Conservation (phyloP, 2,113 vertebrate species). For the Pyrgilauda ruficollis region DNA sequence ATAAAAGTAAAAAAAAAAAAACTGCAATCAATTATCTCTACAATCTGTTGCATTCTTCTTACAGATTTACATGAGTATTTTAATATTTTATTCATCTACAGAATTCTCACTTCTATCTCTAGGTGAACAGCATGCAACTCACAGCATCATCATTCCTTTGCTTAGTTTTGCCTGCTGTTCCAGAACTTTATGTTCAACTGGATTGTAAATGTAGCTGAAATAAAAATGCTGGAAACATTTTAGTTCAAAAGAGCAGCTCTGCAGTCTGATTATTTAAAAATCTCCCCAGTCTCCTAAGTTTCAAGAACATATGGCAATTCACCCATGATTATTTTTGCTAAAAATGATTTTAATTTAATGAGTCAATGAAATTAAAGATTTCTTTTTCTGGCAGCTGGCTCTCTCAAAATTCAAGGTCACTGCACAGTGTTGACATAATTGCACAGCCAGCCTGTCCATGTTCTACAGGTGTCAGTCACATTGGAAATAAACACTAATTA, state of each 20-base stretch:
- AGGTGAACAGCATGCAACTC: not conserved
- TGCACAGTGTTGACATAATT: not conserved
- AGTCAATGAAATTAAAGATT: constrained; percentile 30
- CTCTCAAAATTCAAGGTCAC: constrained; percentile 20
- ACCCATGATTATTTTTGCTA: constrained; percentile 5
- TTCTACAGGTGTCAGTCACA: not conserved
- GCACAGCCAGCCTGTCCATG: not conserved
- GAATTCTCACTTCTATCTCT: not conserved
- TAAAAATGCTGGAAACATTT: not conserved
- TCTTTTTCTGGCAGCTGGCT: not conserved
- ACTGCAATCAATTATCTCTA: not conserved
- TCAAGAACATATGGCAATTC: constrained; percentile 28
- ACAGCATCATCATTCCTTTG: not conserved
- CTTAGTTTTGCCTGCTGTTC: not conserved
- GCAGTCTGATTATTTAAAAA: not conserved
- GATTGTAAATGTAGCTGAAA: not conserved
- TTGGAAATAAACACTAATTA: not conserved
- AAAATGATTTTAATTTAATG: constrained; percentile 35
- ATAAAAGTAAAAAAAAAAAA: not conserved
- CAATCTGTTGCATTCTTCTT: not conserved
- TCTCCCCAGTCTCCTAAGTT: not conserved
- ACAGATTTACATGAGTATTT: not conserved
- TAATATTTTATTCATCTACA: not conserved
- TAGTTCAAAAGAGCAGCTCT: not conserved
- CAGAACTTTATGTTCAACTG: not conserved